Base-by-base conservation (phyloP, 2,797 vertebrate species). In the Rhinogobio ventralis region DNA sequence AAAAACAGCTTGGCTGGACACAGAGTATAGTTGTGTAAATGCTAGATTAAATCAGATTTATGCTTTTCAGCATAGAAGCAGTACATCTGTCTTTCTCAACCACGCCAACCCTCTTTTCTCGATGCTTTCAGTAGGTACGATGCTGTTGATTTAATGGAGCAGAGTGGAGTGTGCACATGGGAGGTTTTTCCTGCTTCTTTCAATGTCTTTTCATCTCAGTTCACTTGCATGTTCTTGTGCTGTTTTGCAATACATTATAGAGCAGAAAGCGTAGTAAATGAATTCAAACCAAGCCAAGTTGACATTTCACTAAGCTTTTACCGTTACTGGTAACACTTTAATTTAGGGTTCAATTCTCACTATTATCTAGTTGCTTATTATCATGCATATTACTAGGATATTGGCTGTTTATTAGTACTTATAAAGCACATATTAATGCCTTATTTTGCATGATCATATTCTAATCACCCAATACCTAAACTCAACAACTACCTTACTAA, bases 41-140 rank as follows among this genome's bases (percentile, higher is more conserved):
- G 78, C 60, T 86, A 79, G 49, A 84, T 87, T 85, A 67, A 84
- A 74, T 82, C 74, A 80, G 86, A 86, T 87, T 80, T 84, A 86
- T 87, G 72, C 46, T 69, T 57, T 79, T 72, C 68, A 60, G 33
- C 36, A 74, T 74, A 78, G 76, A 82, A 36, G 66, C 67, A 82
- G 57, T 86, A 57, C 72, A 64, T 83, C 71, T 80, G 74, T 67
- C 76, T 71, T 75, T 25, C 62, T 73, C 28, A 19, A 74, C 30
- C 62, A 46, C n/a, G 15, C 57, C 57, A 49, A 20, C 45, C 53
- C 23, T 73, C 42, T 64, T 72, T 77, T 66, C 72, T 49, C 49
- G 0, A 66, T 74, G 71, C 36, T 49, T 85, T 81, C 79, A 46
- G 71, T 68, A 36, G 60, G 84, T 67, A 68, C 20, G 25, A 74